Evolutionary conservation across 2,113 vertebrate species (phyloP).

Genomic region (Hymenochirus boettgeri): DNA sequence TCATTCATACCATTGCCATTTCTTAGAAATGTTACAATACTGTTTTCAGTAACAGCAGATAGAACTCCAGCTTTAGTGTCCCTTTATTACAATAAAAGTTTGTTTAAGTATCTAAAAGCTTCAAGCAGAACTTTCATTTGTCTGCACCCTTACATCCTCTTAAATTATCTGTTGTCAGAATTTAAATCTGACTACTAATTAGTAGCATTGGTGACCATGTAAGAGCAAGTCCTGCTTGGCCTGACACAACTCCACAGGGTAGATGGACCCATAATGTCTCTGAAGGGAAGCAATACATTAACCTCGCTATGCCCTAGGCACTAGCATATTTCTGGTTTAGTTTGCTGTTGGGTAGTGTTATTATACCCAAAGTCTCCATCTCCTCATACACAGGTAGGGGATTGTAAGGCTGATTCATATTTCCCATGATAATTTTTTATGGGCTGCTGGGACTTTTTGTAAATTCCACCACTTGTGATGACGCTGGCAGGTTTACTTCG

Average conservation of each 20-base stretch:
- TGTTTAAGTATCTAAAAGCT: too few relatives aligned
- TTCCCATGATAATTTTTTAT: constrained; percentile 79
- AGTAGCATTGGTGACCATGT: constrained; percentile 39
- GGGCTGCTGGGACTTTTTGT: constrained; percentile 84
- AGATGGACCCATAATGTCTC: background rate
- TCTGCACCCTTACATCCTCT: too few relatives aligned
- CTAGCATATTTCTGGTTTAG: constrained; percentile 33
- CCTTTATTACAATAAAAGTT: too few relatives aligned
- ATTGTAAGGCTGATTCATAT: constrained; percentile 72
- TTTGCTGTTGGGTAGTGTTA: constrained; percentile 26
- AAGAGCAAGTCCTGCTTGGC: background rate
- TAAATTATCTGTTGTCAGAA: too few relatives aligned
- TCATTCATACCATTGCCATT: too few relatives aligned
- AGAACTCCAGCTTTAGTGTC: too few relatives aligned
- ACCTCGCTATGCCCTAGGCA: constrained; percentile 14
- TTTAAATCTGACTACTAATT: constrained; percentile 38
- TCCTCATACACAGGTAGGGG: constrained; percentile 84
- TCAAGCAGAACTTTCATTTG: too few relatives aligned
- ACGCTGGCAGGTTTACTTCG: constrained; percentile 84
- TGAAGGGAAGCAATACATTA: background rate
- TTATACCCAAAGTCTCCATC: background rate
- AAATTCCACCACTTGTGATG: constrained; percentile 75
- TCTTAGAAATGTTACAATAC: too few relatives aligned
- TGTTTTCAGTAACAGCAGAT: too few relatives aligned
- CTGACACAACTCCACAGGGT: background rate